Base-by-base conservation (phyloP, 1,140 invertebrate species). In the Aleiodes sp. region DNA sequence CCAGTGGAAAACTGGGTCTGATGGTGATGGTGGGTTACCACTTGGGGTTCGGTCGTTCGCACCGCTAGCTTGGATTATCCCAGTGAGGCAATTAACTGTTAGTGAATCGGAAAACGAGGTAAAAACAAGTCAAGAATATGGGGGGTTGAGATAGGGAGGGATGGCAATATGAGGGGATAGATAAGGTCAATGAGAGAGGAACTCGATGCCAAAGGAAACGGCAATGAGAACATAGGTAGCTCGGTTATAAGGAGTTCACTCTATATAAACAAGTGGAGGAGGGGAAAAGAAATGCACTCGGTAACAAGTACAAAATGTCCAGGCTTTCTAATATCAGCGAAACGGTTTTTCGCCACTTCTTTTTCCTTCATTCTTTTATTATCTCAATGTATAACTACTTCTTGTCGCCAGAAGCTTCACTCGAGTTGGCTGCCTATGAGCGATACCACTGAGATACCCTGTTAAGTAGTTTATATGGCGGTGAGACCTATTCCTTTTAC, bases 41-140 rank as follows among this genome's bases (percentile, higher is more conserved):
- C 26, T 62, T 43, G 21, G 26, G 46, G 67, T 65, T 46, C 41
- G 70, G 59, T 62, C 35, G 52, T 65, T 64, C 59, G 41, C 31
- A 63, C 59, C 60, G 21, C 65, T 37, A 70, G 65, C 56, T 66
- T 56, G 71, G 65, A 70, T 70, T 73, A 73, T 73, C 68, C 68
- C 65, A 37, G 26, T 14, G 68, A 43, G 65, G 60, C 68, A 70
- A 73, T 73, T 73, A 73, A 73, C 68, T 63, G 71, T 59, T 67
- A 67, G 63, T 73, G 65, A 73, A 70, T 73, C 62, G 68, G 68
- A 70, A 70, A 73, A 70, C 65, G 68, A 68, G 67, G 57, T 69
- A 67, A 70, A 68, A 70, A 68, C 64, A 70, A 70, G 68, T 64
- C 24, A 68, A 57, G 41, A 70, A 19, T 26, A 33, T 33, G 37